Evolutionary conservation across 2,888 invertebrate species (phyloP), one percentile per base, ranked within the genome.

Genomic region (Trichopoda pennipes): DNA sequence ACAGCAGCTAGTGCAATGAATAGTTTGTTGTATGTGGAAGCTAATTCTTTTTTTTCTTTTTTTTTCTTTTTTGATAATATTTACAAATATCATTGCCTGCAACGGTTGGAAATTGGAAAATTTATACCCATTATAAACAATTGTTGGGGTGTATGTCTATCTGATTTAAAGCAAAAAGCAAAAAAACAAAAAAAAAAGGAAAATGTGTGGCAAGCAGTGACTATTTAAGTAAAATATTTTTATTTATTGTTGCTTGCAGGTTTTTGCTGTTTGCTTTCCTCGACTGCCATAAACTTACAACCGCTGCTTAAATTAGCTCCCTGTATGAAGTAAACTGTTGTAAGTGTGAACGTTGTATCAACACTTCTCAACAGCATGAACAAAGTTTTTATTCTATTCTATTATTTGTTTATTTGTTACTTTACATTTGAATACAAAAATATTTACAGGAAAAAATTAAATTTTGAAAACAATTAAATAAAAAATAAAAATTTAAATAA

Each of bases 281-380:
- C 32, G 19, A 16, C 42, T 38, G 66, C 60, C 60, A 66, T 61
- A 35, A 60, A 38, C 32, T 14, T 6, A 42, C 53, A 44, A 38
- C 28, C 72, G 51, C 47, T 73, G 73, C 73, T 77, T 64, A 77
- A 81, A 77, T 73, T 81, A 77, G 68, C 77, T 77, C 81, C 81
- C 66, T 64, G 68, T 49, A 60, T 55, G 79, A 53, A 68, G 66
- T 53, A 79, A 56, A 55, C 63, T 35, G 17, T 38, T 77, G 61
- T n/a, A 75, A 56, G 63, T 63, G 77, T 56, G 58, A 77, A 64
- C 21, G 17, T 38, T 56, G 21, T 44, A 75, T 61, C 51, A 69
- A 68, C 75, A 76, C 61, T 38, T 53, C 51, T 9, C 42, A 60
- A 19, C 56, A 23, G 74, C 56, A 21, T 1, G 32, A 53, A 38